These are phyloP conservation scores for Suricata suricatta DNA, from an alignment of 2,113 vertebrate species.

Conservation along the genomic window DNA sequence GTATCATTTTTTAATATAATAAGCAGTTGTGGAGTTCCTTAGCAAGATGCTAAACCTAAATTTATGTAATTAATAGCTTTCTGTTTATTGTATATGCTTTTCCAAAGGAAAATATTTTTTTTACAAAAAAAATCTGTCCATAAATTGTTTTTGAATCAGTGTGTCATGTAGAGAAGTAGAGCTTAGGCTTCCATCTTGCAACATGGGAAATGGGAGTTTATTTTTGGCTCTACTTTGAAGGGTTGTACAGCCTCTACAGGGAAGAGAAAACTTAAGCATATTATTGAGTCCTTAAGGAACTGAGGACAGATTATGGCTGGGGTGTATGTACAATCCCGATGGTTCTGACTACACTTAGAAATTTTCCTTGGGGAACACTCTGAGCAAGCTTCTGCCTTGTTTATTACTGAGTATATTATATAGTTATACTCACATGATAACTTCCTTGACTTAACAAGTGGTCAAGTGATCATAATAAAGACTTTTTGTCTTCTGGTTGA, in stretches of 20 bases:
- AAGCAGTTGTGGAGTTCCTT: not conserved
- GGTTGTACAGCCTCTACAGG: not conserved
- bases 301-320: not conserved
- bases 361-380: not conserved
- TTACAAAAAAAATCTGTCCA: too few species aligned
- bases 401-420: not conserved
- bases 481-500: not conserved
- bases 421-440: not conserved
- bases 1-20: too few species aligned
- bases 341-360: not conserved
- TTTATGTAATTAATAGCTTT: not conserved
- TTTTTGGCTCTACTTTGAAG: not conserved
- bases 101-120: not conserved
- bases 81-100: not conserved
- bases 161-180: not conserved
- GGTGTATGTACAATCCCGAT: not conserved
- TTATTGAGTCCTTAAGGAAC: not conserved
- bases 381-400: not conserved
- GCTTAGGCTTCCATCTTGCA: not conserved
- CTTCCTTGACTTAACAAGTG: not conserved
- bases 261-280: not conserved
- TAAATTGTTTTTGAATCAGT: not conserved
- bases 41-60: not conserved
- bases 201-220: not conserved
- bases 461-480: not conserved